Evolutionary conservation across 2,888 invertebrate species (phyloP).

Genomic region (Apodemia zela): DNA sequence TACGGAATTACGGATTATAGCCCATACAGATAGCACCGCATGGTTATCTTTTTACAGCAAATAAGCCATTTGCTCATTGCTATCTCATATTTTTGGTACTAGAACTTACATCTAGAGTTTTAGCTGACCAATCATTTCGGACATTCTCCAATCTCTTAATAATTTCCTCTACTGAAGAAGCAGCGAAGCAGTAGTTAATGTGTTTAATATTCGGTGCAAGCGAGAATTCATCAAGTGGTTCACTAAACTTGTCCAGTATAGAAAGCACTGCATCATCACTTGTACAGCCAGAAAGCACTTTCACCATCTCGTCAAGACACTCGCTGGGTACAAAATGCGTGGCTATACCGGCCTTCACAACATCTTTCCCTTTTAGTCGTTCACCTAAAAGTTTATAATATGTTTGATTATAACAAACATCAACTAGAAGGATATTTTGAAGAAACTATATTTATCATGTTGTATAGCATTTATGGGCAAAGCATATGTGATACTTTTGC

Average conservation of each 20-base stretch:
- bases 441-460: background rate
- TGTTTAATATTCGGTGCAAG: conserved; percentile 83
- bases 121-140: conserved; percentile 90
- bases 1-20: no score
- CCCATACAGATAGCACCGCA: no score
- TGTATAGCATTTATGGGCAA: background rate
- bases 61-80: background rate
- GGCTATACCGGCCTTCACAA: conserved; percentile 93
- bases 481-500: background rate
- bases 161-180: conserved; percentile 89
- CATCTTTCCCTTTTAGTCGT: conserved; percentile 86
- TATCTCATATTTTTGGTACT: background rate
- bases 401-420: background rate
- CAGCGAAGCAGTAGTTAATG: conserved; percentile 90
- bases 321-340: conserved; percentile 91
- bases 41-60: background rate
- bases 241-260: conserved; percentile 82
- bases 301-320: conserved; percentile 82
- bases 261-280: conserved; percentile 74
- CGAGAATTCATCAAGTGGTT: conserved; percentile 83
- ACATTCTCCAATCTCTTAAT: conserved; percentile 86
- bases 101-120: conserved; percentile 80
- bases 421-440: background rate
- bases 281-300: conserved; percentile 77
- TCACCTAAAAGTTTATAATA: conserved; percentile 55